Evolutionary conservation across 2,888 invertebrate genomes (phyloP).

Genomic region (Phytoseiulus persimilis): DNA sequence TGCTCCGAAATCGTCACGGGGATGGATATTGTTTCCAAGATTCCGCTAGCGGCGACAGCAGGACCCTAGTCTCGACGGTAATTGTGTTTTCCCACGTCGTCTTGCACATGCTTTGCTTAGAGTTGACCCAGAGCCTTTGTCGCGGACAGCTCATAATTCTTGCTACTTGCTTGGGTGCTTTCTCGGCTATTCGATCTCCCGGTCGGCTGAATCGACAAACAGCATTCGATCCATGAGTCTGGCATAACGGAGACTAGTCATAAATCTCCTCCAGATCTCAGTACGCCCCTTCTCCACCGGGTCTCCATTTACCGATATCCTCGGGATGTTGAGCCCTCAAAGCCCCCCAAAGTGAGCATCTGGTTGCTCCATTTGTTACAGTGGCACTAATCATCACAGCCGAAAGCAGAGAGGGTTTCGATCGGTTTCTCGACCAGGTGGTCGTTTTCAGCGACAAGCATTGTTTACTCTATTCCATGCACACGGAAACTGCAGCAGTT

Average conservation of each 20-base stretch:
- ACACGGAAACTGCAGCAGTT: too few species aligned
- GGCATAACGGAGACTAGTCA: neutral
- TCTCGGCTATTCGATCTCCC: neutral
- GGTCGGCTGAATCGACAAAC: neutral
- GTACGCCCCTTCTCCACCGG: neutral
- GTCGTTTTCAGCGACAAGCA: neutral
- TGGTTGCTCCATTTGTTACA: neutral
- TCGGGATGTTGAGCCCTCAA: neutral
- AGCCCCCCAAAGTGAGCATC: neutral
- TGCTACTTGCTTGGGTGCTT: neutral
- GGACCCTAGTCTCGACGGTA: neutral
- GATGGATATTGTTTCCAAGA: too few species aligned
- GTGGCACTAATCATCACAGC: neutral
- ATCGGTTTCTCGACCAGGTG: neutral
- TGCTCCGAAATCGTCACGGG: too few species aligned
- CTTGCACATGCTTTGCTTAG: neutral
- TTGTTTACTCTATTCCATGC: neutral
- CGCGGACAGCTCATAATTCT: neutral
- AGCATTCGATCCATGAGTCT: neutral
- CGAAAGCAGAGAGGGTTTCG: neutral
- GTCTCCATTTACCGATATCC: neutral
- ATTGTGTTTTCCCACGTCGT: neutral
- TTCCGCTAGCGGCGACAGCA: too few species aligned
- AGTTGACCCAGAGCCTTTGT: neutral
- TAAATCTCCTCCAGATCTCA: slow-evolving; percentile 5